Evolutionary conservation across 2,888 invertebrate species (phyloP), one percentile per base, ranked within the genome.

Genomic region (Koerneria pararmatus): DNA sequence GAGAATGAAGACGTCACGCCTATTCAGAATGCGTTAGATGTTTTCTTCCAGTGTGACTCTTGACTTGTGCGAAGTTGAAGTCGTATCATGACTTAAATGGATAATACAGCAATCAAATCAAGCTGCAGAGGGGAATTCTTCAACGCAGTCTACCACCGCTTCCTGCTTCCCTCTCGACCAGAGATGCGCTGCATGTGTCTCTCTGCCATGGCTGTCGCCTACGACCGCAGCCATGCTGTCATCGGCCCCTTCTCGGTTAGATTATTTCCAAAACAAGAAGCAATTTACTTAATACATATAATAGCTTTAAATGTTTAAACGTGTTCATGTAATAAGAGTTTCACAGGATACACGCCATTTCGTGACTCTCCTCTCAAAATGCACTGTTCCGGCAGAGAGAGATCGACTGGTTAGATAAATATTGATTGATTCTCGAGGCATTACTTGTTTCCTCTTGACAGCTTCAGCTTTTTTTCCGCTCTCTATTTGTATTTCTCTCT

Each of bases 161-260:
- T 97, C 84, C 87, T 99, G 70, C 89, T 97, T 69, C 92, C 94
- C 0, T 84, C 87, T 3, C 93, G 94, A 85, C 88, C 91, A 41
- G 91, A 92, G 84, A 93, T 98, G 91, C 94, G 94, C 84, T 94
- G 95, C 83, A 91, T 94, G 89, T 98, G 97, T 83, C 88, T 98
- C 70, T 94, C 95, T 86, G 95, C 97, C 0, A 75, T 77, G 77
- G 90, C 94, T 32, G 92, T 98, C 79, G 95, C 98, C 0, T 98
- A 98, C 85, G 92, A 64, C 24, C n/a, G n/a, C n/a, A n/a, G n/a
- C n/a, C n/a, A n/a, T n/a, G n/a, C n/a, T n/a, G n/a, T n/a, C n/a
- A n/a, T n/a, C n/a, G n/a, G n/a, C n/a, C n/a, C n/a, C n/a, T n/a
- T n/a, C n/a, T n/a, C n/a, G n/a, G n/a, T n/a, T n/a, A n/a, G n/a